Conservation (phyloP, 1,140 invertebrate genomes). For the Mactra quadrangularis region DNA sequence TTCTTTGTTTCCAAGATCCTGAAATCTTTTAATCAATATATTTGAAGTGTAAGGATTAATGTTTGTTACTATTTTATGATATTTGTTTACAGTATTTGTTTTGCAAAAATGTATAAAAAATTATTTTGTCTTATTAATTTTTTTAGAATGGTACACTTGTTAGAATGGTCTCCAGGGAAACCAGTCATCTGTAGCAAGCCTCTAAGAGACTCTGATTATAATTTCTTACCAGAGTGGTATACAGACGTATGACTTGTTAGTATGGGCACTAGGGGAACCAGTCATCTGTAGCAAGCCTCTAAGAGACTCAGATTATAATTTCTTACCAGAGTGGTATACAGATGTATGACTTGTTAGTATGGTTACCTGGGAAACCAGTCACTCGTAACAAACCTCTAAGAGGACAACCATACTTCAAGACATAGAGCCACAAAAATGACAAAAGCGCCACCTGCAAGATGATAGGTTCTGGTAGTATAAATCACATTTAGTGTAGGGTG, state of each 20-base stretch:
- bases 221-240: conserved; percentile 84
- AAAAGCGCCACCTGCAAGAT: too few relatives aligned
- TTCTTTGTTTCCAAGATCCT: too few relatives aligned
- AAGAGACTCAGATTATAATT: conserved; percentile 70
- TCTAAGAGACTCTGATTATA: conserved; percentile 66
- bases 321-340: conserved; percentile 84
- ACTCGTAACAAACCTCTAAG: conserved; percentile 64
- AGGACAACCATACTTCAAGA: too few relatives aligned
- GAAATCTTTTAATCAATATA: too few relatives aligned
- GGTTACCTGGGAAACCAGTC: conserved; percentile 75
- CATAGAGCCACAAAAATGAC: too few relatives aligned
- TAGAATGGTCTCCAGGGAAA: conserved; percentile 80
- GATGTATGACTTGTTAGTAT: conserved; percentile 64
- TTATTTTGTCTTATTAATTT: too few relatives aligned
- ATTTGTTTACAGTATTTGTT: too few relatives aligned
- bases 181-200: conserved; percentile 73
- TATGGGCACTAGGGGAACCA: conserved; percentile 77
- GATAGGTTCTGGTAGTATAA: too few relatives aligned
- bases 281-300: conserved; percentile 71
- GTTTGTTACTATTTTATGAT: too few relatives aligned
- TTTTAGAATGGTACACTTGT: conserved; percentile 83
- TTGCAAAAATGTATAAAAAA: too few relatives aligned
- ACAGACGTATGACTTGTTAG: conserved; percentile 40
- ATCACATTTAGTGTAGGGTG: too few relatives aligned
- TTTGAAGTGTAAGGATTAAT: too few relatives aligned